Conservation (phyloP, 2,888 invertebrate genomes). For the Atethmia centrago region DNA sequence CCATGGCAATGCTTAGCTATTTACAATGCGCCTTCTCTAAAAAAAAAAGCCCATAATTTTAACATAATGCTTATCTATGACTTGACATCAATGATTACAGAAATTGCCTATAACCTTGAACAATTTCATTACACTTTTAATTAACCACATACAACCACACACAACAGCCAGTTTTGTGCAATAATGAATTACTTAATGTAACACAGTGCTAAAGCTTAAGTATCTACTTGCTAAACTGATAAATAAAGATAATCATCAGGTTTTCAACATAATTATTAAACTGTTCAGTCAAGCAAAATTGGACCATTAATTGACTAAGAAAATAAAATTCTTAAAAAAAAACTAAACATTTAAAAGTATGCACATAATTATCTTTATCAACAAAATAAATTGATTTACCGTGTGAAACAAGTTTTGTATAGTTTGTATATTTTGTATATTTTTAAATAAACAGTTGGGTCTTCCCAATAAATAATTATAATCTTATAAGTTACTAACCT, state of each 20-base stretch:
- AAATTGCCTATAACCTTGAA: constrained; percentile 18
- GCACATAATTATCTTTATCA: neutral
- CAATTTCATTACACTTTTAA: neutral
- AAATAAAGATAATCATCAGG: constrained; percentile 21
- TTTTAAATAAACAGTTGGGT: neutral
- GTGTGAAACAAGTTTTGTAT: neutral
- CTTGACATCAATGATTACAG: constrained; percentile 15
- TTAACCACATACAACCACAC: too few species aligned
- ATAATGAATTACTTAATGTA: neutral
- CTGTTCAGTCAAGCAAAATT: constrained; percentile 21
- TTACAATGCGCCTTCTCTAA: neutral
- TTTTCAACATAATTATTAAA: constrained; percentile 16
- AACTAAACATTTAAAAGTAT: neutral
- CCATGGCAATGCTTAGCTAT: neutral
- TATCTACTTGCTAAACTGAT: constrained; percentile 16
- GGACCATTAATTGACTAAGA: neutral
- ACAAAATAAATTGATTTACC: neutral
- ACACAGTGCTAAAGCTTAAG: neutral
- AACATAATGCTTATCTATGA: neutral
- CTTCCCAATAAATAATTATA: neutral
- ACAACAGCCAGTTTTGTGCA: neutral
- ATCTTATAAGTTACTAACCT: neutral
- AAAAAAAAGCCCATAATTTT: constrained; percentile 1
- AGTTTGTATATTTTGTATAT: neutral
- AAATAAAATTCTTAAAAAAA: neutral